These are phyloP conservation scores for Thalassophryne amazonica DNA, from an alignment of 2,797 vertebrate species.

Conservation along the genomic window DNA sequence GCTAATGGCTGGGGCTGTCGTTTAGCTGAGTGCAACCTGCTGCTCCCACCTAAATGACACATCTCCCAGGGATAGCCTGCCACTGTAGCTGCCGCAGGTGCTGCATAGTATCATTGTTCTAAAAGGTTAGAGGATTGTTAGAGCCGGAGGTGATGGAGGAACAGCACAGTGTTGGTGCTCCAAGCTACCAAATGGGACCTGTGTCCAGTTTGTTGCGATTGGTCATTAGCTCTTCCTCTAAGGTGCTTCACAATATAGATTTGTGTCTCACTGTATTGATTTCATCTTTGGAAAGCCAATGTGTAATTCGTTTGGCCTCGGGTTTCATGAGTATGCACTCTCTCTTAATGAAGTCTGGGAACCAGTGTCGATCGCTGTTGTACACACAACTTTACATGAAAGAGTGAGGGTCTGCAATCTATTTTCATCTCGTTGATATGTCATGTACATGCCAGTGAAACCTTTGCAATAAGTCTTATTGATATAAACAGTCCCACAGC, in stretches of 20 bases:
- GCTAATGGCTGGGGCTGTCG: constrained; percentile 67
- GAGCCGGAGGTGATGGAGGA: constrained; percentile 8
- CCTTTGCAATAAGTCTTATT: constrained; percentile 11
- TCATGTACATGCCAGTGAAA: constrained; percentile 5
- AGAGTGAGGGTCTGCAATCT: constrained; percentile 5
- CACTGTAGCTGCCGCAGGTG: constrained; percentile 24
- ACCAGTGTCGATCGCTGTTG: constrained; percentile 39
- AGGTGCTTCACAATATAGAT: constrained; percentile 55
- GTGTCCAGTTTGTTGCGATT: constrained; percentile 48
- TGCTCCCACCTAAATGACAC: constrained; percentile 64
- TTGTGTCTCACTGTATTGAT: constrained; percentile 43
- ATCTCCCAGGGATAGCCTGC: constrained; percentile 48
- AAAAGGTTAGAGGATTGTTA: neutral
- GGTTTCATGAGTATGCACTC: constrained; percentile 38
- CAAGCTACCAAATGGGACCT: constrained; percentile 36
- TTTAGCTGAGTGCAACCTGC: constrained; percentile 63
- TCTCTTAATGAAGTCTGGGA: constrained; percentile 54
- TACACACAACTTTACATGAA: constrained; percentile 34
- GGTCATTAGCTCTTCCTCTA: constrained; percentile 50
- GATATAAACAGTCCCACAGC: constrained; percentile 3
- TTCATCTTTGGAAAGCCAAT: constrained; percentile 41
- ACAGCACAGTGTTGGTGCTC: constrained; percentile 14
- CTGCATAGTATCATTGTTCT: constrained; percentile 2
- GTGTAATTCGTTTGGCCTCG: constrained; percentile 40
- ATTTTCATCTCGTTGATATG: constrained; percentile 18